These are phyloP conservation scores for Pluvianellus socialis DNA, from an alignment of 2,113 vertebrate species.

Conservation along the genomic window DNA sequence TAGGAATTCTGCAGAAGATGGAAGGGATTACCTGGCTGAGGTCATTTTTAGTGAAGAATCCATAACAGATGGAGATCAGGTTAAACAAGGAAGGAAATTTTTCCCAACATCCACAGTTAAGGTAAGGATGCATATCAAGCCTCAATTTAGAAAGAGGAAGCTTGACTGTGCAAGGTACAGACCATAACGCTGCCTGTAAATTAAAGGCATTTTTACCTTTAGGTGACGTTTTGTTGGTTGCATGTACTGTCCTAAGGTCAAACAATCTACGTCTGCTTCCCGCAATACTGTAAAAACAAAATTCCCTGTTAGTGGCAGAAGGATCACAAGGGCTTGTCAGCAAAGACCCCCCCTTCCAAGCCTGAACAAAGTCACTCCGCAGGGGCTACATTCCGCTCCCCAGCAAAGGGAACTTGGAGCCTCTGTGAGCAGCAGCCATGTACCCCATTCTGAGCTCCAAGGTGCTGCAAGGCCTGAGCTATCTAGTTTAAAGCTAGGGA, in stretches of 20 bases:
- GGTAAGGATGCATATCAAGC: not conserved
- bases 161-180: not conserved
- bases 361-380: not conserved
- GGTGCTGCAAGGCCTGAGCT: not conserved
- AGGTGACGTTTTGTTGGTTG: slow-evolving; percentile 96
- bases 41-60: not conserved
- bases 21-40: not conserved
- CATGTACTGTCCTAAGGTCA: slow-evolving; percentile 98
- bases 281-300: slow-evolving; percentile 80
- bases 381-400: not conserved
- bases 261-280: slow-evolving; percentile 89
- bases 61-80: not conserved
- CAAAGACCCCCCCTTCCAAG: not conserved
- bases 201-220: slow-evolving; percentile 77
- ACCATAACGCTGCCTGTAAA: not conserved
- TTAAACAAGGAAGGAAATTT: not conserved
- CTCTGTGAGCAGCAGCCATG: fast-evolving
- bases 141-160: not conserved
- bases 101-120: not conserved
- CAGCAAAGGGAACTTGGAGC: not conserved
- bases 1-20: not conserved
- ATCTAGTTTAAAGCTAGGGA: not conserved
- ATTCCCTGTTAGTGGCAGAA: not conserved
- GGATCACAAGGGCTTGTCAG: not conserved
- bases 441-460: fast-evolving